Conservation (phyloP, 2,113 vertebrate species). For the Paradisaea rubra region DNA sequence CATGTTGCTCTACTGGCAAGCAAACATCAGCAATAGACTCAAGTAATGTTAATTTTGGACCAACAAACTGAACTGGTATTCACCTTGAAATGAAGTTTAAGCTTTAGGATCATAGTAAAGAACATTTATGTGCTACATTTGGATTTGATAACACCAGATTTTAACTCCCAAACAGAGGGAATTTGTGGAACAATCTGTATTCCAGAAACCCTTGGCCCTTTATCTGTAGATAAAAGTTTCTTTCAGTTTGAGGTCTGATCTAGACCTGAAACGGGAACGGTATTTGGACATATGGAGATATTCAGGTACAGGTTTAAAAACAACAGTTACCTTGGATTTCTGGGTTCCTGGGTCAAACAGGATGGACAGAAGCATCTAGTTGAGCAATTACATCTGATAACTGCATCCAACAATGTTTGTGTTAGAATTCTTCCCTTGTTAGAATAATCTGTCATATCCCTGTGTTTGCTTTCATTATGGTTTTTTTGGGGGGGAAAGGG, state of each 20-base stretch:
- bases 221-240: not conserved
- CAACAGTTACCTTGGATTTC: not conserved
- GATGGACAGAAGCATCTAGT: not conserved
- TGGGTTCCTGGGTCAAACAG: not conserved
- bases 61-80: not conserved
- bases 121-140: not conserved
- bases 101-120: not conserved
- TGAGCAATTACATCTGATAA: not conserved
- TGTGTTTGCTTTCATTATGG: not conserved
- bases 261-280: not conserved
- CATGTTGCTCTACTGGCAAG: not conserved
- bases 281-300: not conserved
- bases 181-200: not conserved
- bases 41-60: not conserved
- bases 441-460: not conserved
- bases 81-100: not conserved
- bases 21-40: not conserved
- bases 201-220: not conserved
- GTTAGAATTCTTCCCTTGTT: not conserved
- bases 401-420: not conserved
- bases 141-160: not conserved
- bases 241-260: not conserved
- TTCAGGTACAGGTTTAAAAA: not conserved
- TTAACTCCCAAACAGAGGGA: not conserved
- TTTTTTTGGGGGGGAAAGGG: not conserved